Percentiles rank a stretch among this genome's conserved stretches.
phyloP scores from a whole-genome alignment of 2,113 vertebrate genomes.

The Microcebus murinus region DNA sequence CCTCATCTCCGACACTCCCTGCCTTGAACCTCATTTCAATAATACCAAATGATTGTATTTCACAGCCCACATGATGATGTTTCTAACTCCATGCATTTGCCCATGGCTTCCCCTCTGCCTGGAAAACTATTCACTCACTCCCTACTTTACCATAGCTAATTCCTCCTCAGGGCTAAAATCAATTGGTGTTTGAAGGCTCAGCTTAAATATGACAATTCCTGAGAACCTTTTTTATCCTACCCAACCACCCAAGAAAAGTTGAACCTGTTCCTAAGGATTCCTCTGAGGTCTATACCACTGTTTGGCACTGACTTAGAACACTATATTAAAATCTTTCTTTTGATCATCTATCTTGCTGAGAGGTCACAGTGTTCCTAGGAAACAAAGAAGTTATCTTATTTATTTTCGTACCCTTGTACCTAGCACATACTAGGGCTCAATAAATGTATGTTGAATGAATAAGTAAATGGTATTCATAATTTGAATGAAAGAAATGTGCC shows the following conservation, averaged over 20 bases:
- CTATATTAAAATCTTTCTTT: not conserved
- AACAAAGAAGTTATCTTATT: not conserved
- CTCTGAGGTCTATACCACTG: not conserved
- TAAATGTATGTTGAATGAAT: not conserved
- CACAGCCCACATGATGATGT: not conserved
- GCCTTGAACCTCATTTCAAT: not conserved
- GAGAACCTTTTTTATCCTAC: not conserved
- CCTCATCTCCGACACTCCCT: not conserved
- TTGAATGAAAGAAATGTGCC: not conserved
- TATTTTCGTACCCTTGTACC: not conserved
- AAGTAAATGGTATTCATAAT: not conserved
- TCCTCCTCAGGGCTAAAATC: not conserved
- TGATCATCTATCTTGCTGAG: not conserved
- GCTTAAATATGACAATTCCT: not conserved
- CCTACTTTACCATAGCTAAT: not conserved
- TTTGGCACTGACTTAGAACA: not conserved
- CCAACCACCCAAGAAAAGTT: not conserved
- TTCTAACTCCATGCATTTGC: not conserved
- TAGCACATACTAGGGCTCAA: not conserved
- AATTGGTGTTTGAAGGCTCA: not conserved
- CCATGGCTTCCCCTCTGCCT: not conserved
- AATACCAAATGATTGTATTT: not conserved
- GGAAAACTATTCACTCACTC: not conserved
- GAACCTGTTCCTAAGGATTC: not conserved
- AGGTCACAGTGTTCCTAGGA: not conserved